Base-by-base conservation (phyloP, 2,797 vertebrate genomes). In the Urocyon cinereoargenteus region DNA sequence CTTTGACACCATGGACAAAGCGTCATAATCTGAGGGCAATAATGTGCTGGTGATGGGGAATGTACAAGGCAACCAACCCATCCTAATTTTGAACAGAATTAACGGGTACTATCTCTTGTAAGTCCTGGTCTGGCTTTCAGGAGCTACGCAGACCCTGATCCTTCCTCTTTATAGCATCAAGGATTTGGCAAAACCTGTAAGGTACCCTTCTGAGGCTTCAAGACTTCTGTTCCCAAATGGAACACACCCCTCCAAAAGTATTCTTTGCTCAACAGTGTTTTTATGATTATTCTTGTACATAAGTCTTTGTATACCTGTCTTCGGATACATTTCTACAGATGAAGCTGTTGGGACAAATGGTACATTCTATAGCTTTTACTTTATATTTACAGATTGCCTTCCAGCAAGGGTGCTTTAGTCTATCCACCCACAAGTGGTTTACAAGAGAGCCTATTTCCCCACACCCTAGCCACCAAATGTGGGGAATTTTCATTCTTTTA, bases 401-500 rank as follows among this genome's bases (percentile, higher is more conserved):
- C 78, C 83, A 86, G 72, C 83, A 94, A 62, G 66, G 49, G 34
- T 64, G 26, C 34, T 87, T 90, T 91, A 84, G 70, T 89, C 45
- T 57, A 19, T 24, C 68, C 0, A 2, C 89, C 86, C 86, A 57
- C n/a, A 40, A 86, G 83, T 22, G 8, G 61, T 94, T 97, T 92
- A 91, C 36, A 36, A 93, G 93, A 31, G 45, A 16, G 22, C 49
- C 49, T 57, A 11, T 66, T 91, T 87, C 95, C 85, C 68, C 92
- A 83, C 59, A 36, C 31, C 77, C 81, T 12, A 15, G 2, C 77
- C 94, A 70, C 51, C 49, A 86, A 75, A 75, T 14, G 9, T 40
- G 26, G 90, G 82, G 70, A 51, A 73, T 97, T 78, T 84, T 90
- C 59, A 16, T 78, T 91, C 91, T 94, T 96, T 93, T 64, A 89